Conservation (phyloP, 53 echinoderm and acorn worm species). For the Pentamera pediparva region DNA sequence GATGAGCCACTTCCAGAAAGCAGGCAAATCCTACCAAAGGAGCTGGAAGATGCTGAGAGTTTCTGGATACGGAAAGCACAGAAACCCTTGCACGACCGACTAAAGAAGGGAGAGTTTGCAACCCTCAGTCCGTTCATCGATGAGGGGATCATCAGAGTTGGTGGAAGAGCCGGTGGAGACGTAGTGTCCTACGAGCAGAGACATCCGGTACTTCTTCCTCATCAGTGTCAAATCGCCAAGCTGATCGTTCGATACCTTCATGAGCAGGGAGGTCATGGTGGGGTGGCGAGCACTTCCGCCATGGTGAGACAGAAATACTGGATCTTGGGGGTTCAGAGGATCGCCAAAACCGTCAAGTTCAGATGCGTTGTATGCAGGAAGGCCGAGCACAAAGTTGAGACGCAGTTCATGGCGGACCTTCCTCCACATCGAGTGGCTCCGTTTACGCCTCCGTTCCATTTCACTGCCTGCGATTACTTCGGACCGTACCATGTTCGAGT, state of each 20-base stretch:
- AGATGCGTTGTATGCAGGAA: conserved; percentile 34
- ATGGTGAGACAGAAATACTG: conserved; percentile 42
- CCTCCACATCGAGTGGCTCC: conserved; percentile 25
- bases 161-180: conserved; percentile 6
- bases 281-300: conserved; percentile 43
- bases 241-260: conserved; percentile 41
- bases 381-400: no score
- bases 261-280: conserved; percentile 21
- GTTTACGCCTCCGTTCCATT: no score
- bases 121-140: conserved; percentile 26
- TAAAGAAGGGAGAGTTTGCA: conserved; percentile 14
- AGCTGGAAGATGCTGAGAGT: conserved; percentile 11
- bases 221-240: conserved; percentile 6
- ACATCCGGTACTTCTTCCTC: conserved; percentile 25
- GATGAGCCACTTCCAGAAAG: no score
- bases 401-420: conserved; percentile 53
- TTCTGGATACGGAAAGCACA: conserved; percentile 48
- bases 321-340: conserved; percentile 38
- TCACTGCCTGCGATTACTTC: no score
- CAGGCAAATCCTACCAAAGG: neutral
- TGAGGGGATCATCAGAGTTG: conserved; percentile 4
- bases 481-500: no score
- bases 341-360: conserved; percentile 47
- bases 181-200: conserved; percentile 7
- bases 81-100: conserved; percentile 30